Evolutionary conservation across 2,888 invertebrate species (phyloP).

Genomic region (Vanessa cardui): DNA sequence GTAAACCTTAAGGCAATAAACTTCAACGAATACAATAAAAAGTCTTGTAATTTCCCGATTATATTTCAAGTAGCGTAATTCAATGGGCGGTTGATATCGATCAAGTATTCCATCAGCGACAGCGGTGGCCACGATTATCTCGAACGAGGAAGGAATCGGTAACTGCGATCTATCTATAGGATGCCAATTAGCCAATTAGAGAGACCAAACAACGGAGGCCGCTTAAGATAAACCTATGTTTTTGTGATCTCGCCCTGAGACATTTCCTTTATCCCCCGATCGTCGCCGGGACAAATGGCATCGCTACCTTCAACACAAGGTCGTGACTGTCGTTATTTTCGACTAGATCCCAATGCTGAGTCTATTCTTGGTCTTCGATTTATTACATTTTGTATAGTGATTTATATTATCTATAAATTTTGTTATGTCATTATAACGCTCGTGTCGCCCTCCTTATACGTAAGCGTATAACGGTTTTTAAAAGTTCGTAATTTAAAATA

Average conservation of each 20-base stretch:
- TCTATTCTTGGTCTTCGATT: constrained; percentile 5
- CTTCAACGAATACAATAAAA: constrained; percentile 33
- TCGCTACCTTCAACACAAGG: constrained; percentile 30
- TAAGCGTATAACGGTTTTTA: too few relatives aligned
- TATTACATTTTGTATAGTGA: neutral
- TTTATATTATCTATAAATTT: neutral
- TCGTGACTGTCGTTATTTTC: constrained; percentile 39
- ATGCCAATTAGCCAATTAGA: constrained; percentile 83
- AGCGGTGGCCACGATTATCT: constrained; percentile 65
- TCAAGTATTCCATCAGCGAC: constrained; percentile 75
- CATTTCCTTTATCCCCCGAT: constrained; percentile 45
- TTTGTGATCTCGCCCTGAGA: constrained; percentile 53
- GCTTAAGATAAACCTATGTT: constrained; percentile 62
- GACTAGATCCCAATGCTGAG: constrained; percentile 22
- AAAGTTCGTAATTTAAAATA: too few relatives aligned
- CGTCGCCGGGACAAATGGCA: constrained; percentile 48
- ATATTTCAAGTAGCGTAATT: constrained; percentile 64
- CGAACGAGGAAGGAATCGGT: constrained; percentile 75
- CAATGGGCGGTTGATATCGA: constrained; percentile 72
- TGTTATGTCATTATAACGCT: too few relatives aligned
- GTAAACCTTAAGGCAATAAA: constrained; percentile 30
- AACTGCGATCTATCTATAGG: constrained; percentile 71
- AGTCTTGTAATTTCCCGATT: constrained; percentile 38
- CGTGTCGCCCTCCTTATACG: too few relatives aligned
- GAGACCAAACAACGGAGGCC: constrained; percentile 64